Evolutionary conservation across 2,113 vertebrate genomes (phyloP).

Genomic region (Calonectris borealis): DNA sequence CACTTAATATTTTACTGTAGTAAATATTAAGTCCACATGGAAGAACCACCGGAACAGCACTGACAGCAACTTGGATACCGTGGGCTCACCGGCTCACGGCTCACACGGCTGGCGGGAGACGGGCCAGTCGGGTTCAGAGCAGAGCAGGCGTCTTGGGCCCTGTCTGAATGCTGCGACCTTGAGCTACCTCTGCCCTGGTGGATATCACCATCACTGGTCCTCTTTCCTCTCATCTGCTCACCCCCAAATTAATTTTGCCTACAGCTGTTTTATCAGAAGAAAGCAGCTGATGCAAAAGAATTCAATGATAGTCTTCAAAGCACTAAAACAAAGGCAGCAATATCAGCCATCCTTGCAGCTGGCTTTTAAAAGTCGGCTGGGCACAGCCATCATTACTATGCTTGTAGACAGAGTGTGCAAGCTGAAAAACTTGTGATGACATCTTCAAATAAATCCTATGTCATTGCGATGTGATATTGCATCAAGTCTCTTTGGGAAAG

Average conservation of each 20-base stretch:
- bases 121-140: not conserved
- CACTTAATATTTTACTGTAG: not conserved
- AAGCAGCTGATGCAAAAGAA: not conserved
- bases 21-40: not conserved
- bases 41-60: not conserved
- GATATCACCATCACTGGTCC: not conserved
- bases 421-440: not conserved
- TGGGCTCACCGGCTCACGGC: not conserved
- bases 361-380: not conserved
- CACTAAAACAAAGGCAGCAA: not conserved
- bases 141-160: not conserved
- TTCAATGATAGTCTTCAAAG: not conserved
- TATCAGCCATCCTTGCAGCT: not conserved
- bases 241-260: not conserved
- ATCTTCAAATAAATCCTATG: not conserved
- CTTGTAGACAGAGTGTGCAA: not conserved
- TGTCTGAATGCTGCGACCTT: not conserved
- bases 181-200: not conserved
- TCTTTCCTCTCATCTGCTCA: not conserved
- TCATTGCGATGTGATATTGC: not conserved
- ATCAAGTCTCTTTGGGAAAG: not conserved
- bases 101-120: not conserved
- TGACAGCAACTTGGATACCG: not conserved
- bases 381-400: not conserved
- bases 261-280: not conserved